Evolutionary conservation across 2,888 invertebrate species (phyloP), one percentile per base, ranked within the genome.

Genomic region (Silvanus unidentatus): DNA sequence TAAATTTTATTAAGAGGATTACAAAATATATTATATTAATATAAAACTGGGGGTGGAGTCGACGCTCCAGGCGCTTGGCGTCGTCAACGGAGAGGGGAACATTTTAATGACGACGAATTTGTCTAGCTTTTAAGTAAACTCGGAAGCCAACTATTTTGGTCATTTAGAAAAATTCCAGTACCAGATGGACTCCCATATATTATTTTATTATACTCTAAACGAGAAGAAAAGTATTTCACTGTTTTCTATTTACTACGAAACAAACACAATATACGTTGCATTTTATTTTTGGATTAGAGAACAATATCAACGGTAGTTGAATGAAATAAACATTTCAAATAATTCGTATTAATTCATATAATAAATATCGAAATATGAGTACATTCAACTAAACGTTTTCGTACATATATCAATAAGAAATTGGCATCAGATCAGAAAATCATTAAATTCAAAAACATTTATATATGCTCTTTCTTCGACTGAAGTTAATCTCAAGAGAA

Each of bases 21-120:
- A 32, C 22, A 22, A 22, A 22, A 22, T 22, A 22, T 22, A 32
- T 32, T 11, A 42, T 36, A 42, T 34, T 16, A 47, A 48, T 47
- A 46, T 52, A 44, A 48, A 43, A 44, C 45, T 41, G 54, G 41
- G 56, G 54, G 54, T 56, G 55, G 55, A 54, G 55, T 48, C 45
- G 47, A 45, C 39, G 46, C 39, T 29, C 35, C 28, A 38, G 45
- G 12, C 38, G 37, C 37, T 44, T n/a, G 15, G 39, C 39, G 45
- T 35, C 37, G 42, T 13, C 35, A 12, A 37, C 36, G 15, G 14
- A 43, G 49, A 49, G 47, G 52, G 53, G 46, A 48, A 32, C 37
- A n/a, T 46, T 43, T 32, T 22, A 22, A 40, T 44, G 50, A 51
- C 44, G 49, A 53, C 50, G 50, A 45, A 45, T 47, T 51, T 50